Conservation (phyloP, 2,797 vertebrate species). For the Danio jaintianensis region DNA sequence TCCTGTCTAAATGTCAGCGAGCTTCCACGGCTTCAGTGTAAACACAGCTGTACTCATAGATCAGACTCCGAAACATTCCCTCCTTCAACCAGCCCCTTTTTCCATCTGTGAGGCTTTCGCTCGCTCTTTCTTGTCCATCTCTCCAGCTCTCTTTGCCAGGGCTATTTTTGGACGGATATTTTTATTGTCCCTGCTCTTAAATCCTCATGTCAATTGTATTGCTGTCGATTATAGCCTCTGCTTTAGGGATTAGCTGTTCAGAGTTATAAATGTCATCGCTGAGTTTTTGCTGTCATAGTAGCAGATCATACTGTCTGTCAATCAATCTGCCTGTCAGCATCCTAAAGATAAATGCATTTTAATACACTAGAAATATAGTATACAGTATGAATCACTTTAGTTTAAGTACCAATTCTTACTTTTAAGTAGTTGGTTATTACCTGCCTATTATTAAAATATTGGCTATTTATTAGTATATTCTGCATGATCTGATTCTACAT, state of each 20-base stretch:
- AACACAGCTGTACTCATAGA: conserved; percentile 60
- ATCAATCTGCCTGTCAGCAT: neutral
- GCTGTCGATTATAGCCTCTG: neutral
- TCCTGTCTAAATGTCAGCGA: conserved; percentile 65
- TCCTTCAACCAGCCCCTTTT: conserved; percentile 26
- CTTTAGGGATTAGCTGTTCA: conserved; percentile 24
- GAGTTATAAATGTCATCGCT: conserved; percentile 17
- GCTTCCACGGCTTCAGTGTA: conserved; percentile 56
- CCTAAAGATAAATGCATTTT: too few species aligned
- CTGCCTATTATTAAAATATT: too few species aligned
- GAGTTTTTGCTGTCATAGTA: neutral
- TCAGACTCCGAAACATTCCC: conserved; percentile 37
- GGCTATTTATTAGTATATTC: too few species aligned
- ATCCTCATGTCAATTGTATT: conserved; percentile 5
- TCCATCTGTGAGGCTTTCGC: neutral
- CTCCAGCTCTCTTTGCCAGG: conserved; percentile 28
- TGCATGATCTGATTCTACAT: too few species aligned
- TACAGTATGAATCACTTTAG: too few species aligned
- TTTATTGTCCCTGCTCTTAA: neutral
- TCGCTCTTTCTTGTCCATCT: neutral
- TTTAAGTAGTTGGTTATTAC: too few species aligned
- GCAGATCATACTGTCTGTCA: neutral
- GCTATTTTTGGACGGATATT: conserved; percentile 31
- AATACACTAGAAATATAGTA: too few species aligned
- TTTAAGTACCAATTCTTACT: too few species aligned